phyloP scores from a whole-genome alignment of 1,140 invertebrate species.

The Atta cephalotes region DNA sequence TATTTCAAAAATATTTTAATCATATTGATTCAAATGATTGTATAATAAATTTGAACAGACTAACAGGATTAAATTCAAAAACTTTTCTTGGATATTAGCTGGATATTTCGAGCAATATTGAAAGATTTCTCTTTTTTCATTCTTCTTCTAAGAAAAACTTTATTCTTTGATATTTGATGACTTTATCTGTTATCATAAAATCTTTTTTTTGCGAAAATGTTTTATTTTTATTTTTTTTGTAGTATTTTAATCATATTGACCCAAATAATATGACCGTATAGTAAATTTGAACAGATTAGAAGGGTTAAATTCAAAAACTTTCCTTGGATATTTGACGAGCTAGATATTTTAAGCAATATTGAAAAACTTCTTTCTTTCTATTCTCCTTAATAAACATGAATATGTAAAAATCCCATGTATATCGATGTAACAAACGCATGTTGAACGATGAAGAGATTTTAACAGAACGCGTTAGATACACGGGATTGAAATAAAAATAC shows the following conservation, averaged over 20 bases:
- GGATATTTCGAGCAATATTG: background rate
- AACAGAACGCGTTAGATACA: background rate
- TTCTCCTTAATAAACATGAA: background rate
- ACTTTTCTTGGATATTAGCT: background rate
- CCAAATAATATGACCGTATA: too few species aligned
- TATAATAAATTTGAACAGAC: too few species aligned
- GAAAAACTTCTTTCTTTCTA: background rate
- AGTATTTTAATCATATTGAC: too few species aligned
- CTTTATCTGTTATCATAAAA: too few species aligned
- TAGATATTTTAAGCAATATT: background rate
- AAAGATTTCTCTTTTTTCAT: background rate
- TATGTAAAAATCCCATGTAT: background rate
- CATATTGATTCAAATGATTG: too few species aligned
- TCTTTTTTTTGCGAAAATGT: too few species aligned
- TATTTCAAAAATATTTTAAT: too few species aligned
- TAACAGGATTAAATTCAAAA: background rate
- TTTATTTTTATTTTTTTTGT: too few species aligned
- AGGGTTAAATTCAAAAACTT: background rate
- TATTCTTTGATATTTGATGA: too few species aligned
- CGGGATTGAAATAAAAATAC: slow-evolving; percentile 28
- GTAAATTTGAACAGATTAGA: too few species aligned
- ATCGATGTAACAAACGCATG: background rate
- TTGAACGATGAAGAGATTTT: slow-evolving; percentile 9
- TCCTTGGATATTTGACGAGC: background rate
- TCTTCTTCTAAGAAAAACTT: background rate